Evolutionary conservation across 2,113 vertebrate species (phyloP).

Genomic region (Tenrec ecaudatus): DNA sequence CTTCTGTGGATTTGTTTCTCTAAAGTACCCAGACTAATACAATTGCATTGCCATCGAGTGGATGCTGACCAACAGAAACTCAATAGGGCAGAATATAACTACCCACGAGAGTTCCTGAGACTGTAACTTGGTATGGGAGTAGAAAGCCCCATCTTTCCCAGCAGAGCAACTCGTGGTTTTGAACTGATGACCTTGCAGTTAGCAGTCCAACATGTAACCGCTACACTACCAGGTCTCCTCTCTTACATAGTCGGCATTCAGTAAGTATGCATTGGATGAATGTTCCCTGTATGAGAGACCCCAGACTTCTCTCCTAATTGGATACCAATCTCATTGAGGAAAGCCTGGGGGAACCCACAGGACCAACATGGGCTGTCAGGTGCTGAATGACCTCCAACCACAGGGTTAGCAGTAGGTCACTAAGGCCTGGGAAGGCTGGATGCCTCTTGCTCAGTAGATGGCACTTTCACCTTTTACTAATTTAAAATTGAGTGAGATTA

Average conservation of each 20-base stretch:
- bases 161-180: too few species aligned
- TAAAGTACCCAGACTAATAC: too few species aligned
- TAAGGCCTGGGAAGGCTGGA: not conserved
- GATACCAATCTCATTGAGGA: not conserved
- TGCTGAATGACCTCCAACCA: not conserved
- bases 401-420: not conserved
- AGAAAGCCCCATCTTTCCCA: too few species aligned
- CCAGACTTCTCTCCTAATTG: not conserved
- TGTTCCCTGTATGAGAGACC: not conserved
- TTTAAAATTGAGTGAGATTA: not conserved
- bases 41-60: too few species aligned
- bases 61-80: too few species aligned
- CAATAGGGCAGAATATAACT: too few species aligned
- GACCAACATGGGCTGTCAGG: not conserved
- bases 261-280: not conserved
- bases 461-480: not conserved
- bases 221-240: not conserved
- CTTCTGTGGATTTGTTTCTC: too few species aligned
- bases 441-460: not conserved
- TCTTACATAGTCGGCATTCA: not conserved
- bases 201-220: too few species aligned
- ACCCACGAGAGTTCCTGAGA: too few species aligned
- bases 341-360: not conserved
- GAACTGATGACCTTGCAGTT: too few species aligned
- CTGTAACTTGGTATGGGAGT: too few species aligned